A percentile compares a stretch with the other conserved stretches of the same genome.
Evolutionary conservation across 2,113 vertebrate species (phyloP).

Genomic region (Microtus oregoni): DNA sequence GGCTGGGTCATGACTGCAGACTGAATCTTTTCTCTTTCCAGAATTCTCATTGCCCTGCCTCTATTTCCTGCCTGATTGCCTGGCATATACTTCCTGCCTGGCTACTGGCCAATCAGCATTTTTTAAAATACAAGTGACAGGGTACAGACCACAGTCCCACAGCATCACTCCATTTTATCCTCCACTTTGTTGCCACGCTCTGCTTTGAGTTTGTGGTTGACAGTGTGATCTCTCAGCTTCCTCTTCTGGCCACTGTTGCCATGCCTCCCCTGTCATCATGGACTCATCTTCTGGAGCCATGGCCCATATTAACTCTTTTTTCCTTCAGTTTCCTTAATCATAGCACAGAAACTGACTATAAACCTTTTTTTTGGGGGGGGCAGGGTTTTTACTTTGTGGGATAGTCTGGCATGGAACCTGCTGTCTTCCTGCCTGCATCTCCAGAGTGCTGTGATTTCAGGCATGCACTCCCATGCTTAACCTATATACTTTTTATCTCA

Average conservation of each 20-base stretch:
- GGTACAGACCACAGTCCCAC: too few species aligned
- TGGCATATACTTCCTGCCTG: too few species aligned
- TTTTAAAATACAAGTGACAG: too few species aligned
- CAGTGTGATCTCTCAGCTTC: not conserved
- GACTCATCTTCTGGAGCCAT: not conserved
- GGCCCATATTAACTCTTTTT: not conserved
- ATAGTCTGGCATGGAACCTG: not conserved
- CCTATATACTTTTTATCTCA: not conserved
- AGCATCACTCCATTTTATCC: not conserved
- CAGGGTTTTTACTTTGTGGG: not conserved
- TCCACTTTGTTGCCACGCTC: not conserved
- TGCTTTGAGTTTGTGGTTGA: not conserved
- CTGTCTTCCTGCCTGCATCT: not conserved
- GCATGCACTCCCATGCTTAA: not conserved
- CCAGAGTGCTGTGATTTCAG: not conserved
- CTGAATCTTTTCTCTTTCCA: too few species aligned
- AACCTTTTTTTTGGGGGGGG: not conserved
- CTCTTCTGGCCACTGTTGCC: not conserved
- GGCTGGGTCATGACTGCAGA: too few species aligned
- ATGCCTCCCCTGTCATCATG: not conserved
- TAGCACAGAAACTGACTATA: not conserved
- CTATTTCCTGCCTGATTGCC: too few species aligned
- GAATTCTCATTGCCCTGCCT: too few species aligned
- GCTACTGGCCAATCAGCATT: too few species aligned
- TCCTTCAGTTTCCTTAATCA: not conserved